phyloP scores from a whole-genome alignment of 1,140 invertebrate genomes.

The Calycopis cecrops region DNA sequence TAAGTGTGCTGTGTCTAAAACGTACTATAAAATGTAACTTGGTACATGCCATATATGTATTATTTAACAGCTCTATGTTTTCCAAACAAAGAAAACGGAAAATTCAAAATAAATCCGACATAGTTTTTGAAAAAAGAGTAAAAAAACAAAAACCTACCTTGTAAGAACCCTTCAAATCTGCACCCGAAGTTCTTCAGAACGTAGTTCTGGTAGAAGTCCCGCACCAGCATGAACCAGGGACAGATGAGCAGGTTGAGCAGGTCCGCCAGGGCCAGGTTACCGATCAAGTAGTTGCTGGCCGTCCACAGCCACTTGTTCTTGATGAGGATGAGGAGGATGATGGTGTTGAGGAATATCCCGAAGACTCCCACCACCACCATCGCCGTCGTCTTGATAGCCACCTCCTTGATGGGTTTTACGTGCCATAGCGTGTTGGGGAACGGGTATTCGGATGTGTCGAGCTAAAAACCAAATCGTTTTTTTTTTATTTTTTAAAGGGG shows the following conservation, averaged over 20 bases:
- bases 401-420: constrained; percentile 74
- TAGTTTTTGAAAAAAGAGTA: too few relatives aligned
- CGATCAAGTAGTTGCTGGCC: constrained; percentile 87
- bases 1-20: too few relatives aligned
- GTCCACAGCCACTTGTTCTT: constrained; percentile 81
- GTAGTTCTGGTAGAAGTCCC: constrained; percentile 85
- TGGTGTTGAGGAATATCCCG: constrained; percentile 83
- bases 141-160: too few relatives aligned
- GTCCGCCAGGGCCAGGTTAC: constrained; percentile 87
- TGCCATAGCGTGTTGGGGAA: constrained; percentile 80
- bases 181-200: constrained; percentile 82
- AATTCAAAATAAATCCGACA: too few relatives aligned
- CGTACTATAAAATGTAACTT: too few relatives aligned
- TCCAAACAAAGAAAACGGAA: too few relatives aligned
- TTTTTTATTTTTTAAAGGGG: too few relatives aligned
- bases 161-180: constrained; percentile 80
- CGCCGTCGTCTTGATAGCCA: constrained; percentile 77
- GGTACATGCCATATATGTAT: too few relatives aligned
- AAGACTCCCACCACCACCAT: constrained; percentile 79
- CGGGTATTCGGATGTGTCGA: constrained; percentile 56
- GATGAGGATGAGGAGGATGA: constrained; percentile 81
- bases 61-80: too few relatives aligned
- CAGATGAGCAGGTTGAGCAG: constrained; percentile 84
- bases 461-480: too few relatives aligned
- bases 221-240: constrained; percentile 81